Percentiles rank a stretch among this genome's conserved stretches.
These are phyloP conservation scores for Drosophila siamana DNA, from an alignment of 2,888 invertebrate species.

Conservation along the genomic window DNA sequence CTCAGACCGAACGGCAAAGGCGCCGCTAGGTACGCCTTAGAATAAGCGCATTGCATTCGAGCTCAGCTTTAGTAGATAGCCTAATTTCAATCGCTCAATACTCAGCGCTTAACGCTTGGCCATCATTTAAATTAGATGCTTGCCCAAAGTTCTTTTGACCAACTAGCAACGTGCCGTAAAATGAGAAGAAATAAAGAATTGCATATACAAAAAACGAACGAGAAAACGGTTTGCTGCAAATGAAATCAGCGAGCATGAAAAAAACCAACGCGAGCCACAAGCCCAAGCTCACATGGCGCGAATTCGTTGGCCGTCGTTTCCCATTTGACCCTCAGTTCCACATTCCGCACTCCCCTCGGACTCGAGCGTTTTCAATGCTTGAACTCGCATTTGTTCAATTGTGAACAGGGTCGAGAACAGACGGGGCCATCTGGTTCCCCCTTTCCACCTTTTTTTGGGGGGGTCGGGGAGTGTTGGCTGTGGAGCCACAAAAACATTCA, in stretches of 20 bases:
- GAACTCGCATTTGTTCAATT: constrained; percentile 70
- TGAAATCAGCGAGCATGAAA: constrained; percentile 54
- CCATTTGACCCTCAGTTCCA: background rate
- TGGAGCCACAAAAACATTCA: constrained; percentile 57
- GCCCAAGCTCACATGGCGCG: constrained; percentile 50
- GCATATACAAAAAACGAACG: constrained; percentile 15
- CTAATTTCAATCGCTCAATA: constrained; percentile 69
- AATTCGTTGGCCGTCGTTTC: constrained; percentile 44
- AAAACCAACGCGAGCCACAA: constrained; percentile 47
- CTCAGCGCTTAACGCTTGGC: constrained; percentile 45
- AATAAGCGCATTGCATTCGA: constrained; percentile 4
- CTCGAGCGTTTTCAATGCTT: constrained; percentile 32
- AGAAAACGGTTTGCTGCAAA: constrained; percentile 39
- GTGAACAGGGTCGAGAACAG: constrained; percentile 43
- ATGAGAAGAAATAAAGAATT: constrained; percentile 10
- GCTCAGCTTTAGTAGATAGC: constrained; percentile 32
- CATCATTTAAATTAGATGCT: constrained; percentile 77
- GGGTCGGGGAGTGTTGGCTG: background rate
- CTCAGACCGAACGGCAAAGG: constrained; percentile 1
- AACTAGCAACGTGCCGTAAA: constrained; percentile 33
- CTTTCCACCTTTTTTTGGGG: background rate
- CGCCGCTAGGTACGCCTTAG: constrained; percentile 17
- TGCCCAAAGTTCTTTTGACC: constrained; percentile 66
- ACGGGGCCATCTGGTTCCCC: constrained; percentile 25
- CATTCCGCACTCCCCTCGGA: constrained; percentile 10